Percentiles rank a stretch among this genome's conserved stretches.
These are phyloP conservation scores for Fregata magnificens DNA, from an alignment of 2,113 vertebrate genomes.

Conservation along the genomic window DNA sequence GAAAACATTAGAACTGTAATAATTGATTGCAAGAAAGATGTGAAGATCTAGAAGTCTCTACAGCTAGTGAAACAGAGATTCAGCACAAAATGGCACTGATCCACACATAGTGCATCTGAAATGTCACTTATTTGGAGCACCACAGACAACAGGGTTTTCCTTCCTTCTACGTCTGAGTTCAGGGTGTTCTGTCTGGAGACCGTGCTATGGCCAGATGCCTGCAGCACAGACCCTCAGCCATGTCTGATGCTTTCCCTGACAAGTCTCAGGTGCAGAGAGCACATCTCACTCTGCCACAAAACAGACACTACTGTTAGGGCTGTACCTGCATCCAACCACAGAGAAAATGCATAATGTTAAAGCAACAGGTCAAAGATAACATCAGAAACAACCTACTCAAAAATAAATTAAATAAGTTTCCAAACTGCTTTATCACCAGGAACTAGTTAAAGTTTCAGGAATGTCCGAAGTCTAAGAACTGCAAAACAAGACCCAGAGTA, in stretches of 20 bases:
- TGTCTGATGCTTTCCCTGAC: not conserved
- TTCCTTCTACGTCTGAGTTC: not conserved
- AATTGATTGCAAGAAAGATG: not conserved
- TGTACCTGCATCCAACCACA: not conserved
- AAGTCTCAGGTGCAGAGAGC: not conserved
- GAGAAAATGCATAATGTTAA: not conserved
- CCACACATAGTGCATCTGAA: not conserved
- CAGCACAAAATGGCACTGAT: not conserved
- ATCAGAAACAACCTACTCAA: not conserved
- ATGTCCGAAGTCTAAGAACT: not conserved
- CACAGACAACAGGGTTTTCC: not conserved
- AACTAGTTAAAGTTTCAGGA: not conserved
- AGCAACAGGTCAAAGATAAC: not conserved
- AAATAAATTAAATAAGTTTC: not conserved
- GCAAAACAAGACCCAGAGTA: not conserved
- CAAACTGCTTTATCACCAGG: not conserved
- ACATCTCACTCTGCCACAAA: not conserved
- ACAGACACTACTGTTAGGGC: not conserved
- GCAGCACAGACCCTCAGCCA: not conserved
- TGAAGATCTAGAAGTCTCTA: not conserved
- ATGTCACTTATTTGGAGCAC: not conserved
- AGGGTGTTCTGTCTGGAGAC: not conserved
- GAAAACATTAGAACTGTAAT: not conserved
- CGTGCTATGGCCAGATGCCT: not conserved
- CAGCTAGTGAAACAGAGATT: not conserved